Percentiles rank a stretch among this genome's conserved stretches.
phyloP scores from a whole-genome alignment of 2,113 vertebrate species.

The Oncorhynchus gorbuscha region DNA sequence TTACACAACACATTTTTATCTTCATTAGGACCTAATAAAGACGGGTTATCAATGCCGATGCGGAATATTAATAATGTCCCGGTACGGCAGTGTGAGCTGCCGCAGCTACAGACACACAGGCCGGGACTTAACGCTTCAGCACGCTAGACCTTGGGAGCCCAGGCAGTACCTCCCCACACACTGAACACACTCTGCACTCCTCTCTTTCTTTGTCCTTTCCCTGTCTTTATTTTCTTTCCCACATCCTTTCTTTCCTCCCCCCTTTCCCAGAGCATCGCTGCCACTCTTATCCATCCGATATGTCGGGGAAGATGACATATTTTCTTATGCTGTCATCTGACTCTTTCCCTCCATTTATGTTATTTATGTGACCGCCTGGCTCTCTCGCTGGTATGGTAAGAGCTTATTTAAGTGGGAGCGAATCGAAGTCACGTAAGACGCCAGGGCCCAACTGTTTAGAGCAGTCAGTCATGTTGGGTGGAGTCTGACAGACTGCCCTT shows the following conservation, averaged over 20 bases:
- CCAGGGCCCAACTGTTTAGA: not conserved
- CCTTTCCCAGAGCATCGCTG: not conserved
- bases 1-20: slow-evolving; percentile 68
- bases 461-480: not conserved
- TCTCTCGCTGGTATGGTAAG: not conserved
- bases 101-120: not conserved
- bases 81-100: slow-evolving; percentile 7
- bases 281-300: not conserved
- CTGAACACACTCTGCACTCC: too few species aligned
- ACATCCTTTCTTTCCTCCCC: not conserved
- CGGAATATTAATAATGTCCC: slow-evolving; percentile 49
- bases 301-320: not conserved
- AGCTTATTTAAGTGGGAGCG: not conserved
- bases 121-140: slow-evolving; percentile 1
- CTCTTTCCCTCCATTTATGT: not conserved
- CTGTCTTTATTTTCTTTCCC: not conserved
- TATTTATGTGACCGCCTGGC: not conserved
- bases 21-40: slow-evolving; percentile 73
- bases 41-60: slow-evolving; percentile 54
- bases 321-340: not conserved
- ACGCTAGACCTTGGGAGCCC: not conserved
- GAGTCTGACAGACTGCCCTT: slow-evolving; percentile 1
- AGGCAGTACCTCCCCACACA: not conserved
- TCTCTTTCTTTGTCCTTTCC: not conserved
- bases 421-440: not conserved